A percentile compares a stretch with the other conserved stretches of the same genome.
These are phyloP conservation scores for Pachliopta kotzebuea DNA, from an alignment of 2,888 invertebrate species.

Conservation along the genomic window DNA sequence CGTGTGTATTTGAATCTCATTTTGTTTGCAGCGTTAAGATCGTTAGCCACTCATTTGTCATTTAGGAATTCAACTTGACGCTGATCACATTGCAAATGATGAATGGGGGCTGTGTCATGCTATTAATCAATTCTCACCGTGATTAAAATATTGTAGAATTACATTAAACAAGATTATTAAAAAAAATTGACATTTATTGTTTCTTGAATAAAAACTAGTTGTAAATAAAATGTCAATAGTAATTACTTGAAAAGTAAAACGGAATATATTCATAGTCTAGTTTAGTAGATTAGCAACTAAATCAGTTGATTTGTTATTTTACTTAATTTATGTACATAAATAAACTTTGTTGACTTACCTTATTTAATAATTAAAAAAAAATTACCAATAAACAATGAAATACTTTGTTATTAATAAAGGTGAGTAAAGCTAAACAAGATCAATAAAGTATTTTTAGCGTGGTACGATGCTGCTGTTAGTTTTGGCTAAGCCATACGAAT, in stretches of 20 bases:
- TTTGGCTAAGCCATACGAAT: slow-evolving; percentile 14
- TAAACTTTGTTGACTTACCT: no score
- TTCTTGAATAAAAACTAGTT: background rate
- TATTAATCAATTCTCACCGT: slow-evolving; percentile 1
- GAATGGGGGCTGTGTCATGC: slow-evolving; percentile 38
- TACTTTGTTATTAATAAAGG: background rate
- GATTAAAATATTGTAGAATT: background rate
- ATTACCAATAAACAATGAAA: background rate
- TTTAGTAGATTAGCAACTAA: no score
- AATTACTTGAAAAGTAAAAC: no score
- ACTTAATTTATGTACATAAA: no score
- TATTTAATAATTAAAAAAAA: no score
- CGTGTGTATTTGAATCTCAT: background rate
- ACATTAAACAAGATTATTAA: background rate
- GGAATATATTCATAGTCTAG: no score
- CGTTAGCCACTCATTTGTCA: slow-evolving; percentile 37
- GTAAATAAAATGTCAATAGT: no score
- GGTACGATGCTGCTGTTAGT: slow-evolving; percentile 9
- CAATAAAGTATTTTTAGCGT: slow-evolving; percentile 7
- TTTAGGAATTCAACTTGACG: slow-evolving; percentile 36
- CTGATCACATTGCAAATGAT: slow-evolving; percentile 64
- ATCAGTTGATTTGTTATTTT: no score
- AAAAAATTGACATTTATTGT: background rate
- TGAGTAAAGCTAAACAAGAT: background rate
- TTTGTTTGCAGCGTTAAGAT: slow-evolving; percentile 46